Base-by-base conservation (phyloP, 30 jellyfish, hydroid and myxozoan species). In the Catostylus mosaicus region DNA sequence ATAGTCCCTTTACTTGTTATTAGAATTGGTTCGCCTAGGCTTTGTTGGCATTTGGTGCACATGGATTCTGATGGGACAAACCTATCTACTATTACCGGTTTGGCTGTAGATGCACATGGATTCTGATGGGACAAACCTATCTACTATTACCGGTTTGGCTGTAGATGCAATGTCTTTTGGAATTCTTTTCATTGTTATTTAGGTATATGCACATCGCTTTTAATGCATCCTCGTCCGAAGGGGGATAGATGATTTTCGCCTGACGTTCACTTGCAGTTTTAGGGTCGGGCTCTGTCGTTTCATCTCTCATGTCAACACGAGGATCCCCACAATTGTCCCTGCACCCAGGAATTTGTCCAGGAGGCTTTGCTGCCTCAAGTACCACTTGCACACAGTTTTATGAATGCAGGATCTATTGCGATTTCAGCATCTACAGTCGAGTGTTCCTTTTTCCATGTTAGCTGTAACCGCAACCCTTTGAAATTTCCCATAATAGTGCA, bases 11-110 rank as follows among this genome's bases (percentile, higher is more conserved):
- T n/a, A n/a, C 19, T 29, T 7, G 88, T 27, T 10, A 64, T 31
- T 59, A 47, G 20, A 24, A 50, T 9, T 51, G 88, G 83, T 1
- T 30, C 66, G 2, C 33, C 22, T 24, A 77, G 64, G 8, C 6
- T 36, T 9, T 54, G n/a, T 1, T 24, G 22, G 43, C 88, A 77
- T 23, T 51, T 16, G 37, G 11, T 1, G 37, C 88, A 77, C 29
- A 16, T 29, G 27, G 59, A 26, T 77, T 52, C 84, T 30, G n/a
- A 32, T 24, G 23, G 88, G 88, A 29, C 3, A 5, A n/a, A n/a
- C n/a, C n/a, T n/a, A n/a, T n/a, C n/a, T n/a, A n/a, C n/a, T n/a
- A n/a, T n/a, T n/a, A n/a, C n/a, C n/a, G n/a, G n/a, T n/a, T n/a
- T n/a, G n/a, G n/a, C 40, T 27, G 24, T 19, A 11, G 1, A 20